phyloP scores from a whole-genome alignment of 2,797 vertebrate genomes.

The Vireo griseus region DNA sequence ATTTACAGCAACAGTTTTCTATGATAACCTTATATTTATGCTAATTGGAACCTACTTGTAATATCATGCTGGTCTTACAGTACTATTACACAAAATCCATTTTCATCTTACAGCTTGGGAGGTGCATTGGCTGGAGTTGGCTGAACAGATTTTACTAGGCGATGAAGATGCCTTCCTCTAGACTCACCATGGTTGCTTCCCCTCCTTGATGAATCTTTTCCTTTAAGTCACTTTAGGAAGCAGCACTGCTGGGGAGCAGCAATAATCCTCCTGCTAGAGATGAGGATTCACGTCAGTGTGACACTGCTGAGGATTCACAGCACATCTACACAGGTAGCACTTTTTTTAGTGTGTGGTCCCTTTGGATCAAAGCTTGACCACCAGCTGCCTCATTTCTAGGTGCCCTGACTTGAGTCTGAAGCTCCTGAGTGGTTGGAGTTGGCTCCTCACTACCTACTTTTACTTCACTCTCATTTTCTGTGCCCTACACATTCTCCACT shows the following conservation, averaged over 20 bases:
- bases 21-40: background rate
- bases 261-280: background rate
- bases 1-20: background rate
- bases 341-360: background rate
- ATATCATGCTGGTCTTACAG: background rate
- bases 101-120: background rate
- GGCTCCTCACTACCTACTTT: background rate
- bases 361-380: background rate
- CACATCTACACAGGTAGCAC: background rate
- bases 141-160: background rate
- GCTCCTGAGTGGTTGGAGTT: background rate
- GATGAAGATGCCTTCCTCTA: background rate
- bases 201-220: background rate
- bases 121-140: background rate
- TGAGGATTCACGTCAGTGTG: background rate
- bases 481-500: background rate
- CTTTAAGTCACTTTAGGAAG: background rate
- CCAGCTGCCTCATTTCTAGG: background rate
- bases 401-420: background rate
- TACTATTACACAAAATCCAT: background rate
- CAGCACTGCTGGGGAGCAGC: background rate
- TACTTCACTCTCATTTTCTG: background rate
- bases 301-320: background rate
- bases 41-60: background rate
- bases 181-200: background rate